These are phyloP conservation scores for Loxodonta africana DNA, from an alignment of 2,113 vertebrate species.

Conservation along the genomic window DNA sequence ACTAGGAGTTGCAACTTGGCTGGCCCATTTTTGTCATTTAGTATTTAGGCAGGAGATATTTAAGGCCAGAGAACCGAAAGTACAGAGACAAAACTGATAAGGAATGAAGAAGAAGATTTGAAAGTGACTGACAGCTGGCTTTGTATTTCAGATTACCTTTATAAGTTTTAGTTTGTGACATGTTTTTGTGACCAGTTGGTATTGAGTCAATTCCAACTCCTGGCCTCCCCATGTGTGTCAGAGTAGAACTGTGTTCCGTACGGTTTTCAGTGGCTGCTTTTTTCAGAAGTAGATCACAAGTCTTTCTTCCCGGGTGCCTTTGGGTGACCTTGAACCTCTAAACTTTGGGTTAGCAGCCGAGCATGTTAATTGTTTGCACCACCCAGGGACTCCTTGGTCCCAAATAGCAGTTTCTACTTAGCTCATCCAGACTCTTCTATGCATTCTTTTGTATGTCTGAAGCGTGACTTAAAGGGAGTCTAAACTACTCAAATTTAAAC, in stretches of 20 bases:
- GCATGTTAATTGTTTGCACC: too few relatives aligned
- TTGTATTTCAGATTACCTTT: conserved; percentile 15
- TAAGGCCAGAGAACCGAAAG: background rate
- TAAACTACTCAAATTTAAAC: background rate
- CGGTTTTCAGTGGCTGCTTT: too few relatives aligned
- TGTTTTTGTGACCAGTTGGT: background rate
- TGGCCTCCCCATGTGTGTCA: too few relatives aligned
- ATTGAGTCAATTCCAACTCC: too few relatives aligned
- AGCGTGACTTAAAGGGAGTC: background rate
- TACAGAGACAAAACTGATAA: background rate
- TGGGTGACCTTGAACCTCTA: too few relatives aligned
- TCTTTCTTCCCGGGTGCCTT: too few relatives aligned
- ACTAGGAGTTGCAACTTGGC: background rate
- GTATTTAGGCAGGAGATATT: background rate
- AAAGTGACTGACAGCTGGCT: background rate
- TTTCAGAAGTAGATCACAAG: too few relatives aligned
- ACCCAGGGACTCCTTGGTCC: background rate
- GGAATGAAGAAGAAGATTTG: background rate
- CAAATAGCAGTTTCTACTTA: background rate
- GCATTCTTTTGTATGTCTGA: conserved; percentile 46
- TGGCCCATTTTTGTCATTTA: background rate
- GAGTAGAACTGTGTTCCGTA: too few relatives aligned
- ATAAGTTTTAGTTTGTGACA: background rate
- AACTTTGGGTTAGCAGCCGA: too few relatives aligned
- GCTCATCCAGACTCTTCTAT: background rate